A percentile compares a stretch with the other conserved stretches of the same genome.
Evolutionary conservation across 92 coral and sea anemone species (phyloP).

Genomic region (Palythoa grandis): DNA sequence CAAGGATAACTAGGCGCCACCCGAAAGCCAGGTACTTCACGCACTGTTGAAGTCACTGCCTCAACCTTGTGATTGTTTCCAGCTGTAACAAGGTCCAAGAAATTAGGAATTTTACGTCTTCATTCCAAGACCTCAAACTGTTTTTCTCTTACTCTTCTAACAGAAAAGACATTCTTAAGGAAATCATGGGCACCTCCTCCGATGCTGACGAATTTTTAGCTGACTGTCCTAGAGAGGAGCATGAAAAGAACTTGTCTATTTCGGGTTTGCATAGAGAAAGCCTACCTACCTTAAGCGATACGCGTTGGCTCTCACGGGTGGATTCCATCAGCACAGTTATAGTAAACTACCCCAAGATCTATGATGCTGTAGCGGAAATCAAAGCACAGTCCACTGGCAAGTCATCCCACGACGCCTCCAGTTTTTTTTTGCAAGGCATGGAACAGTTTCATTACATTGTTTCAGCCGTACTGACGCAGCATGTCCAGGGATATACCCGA

Average conservation of each 20-base stretch:
- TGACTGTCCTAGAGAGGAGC: conserved; percentile 18
- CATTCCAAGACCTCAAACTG: conserved; percentile 40
- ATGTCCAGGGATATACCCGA: conserved; percentile 16
- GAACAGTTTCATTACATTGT: conserved; percentile 38
- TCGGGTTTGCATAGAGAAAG: conserved; percentile 13
- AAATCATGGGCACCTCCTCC: conserved; percentile 17
- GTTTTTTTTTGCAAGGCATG: conserved; percentile 15
- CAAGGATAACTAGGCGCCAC: conserved; percentile 46
- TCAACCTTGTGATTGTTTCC: conserved; percentile 60
- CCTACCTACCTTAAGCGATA: conserved; percentile 49
- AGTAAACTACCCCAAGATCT: conserved; percentile 19
- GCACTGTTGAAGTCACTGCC: conserved; percentile 58
- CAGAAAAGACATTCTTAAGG: conserved; percentile 44
- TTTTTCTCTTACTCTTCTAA: conserved; percentile 49
- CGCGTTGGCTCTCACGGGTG: conserved; percentile 50
- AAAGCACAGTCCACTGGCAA: conserved; percentile 16
- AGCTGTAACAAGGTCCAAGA: conserved; percentile 57
- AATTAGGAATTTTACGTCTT: conserved; percentile 44
- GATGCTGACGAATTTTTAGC: conserved; percentile 28
- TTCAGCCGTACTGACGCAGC: conserved; percentile 40
- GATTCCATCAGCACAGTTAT: conserved; percentile 48
- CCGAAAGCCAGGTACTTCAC: conserved; percentile 45
- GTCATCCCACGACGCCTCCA: conserved; percentile 28
- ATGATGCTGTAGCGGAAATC: conserved; percentile 20
- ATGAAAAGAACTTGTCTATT: neutral